phyloP scores from a whole-genome alignment of 1,140 invertebrate genomes.

The Laupala kohalensis region DNA sequence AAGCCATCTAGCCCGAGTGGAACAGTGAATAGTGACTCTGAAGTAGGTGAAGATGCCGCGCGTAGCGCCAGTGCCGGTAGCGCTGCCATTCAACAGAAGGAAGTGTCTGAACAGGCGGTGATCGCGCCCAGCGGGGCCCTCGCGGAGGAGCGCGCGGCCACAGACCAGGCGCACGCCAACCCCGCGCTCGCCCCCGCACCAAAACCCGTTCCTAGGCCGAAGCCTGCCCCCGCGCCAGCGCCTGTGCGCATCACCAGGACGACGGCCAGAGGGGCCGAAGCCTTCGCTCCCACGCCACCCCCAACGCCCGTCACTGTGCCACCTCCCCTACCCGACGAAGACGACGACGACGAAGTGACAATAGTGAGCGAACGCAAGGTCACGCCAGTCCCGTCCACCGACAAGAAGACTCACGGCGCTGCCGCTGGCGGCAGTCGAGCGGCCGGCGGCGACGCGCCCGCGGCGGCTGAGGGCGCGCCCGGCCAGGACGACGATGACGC shows the following conservation, averaged over 20 bases:
- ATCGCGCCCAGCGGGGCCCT: background rate
- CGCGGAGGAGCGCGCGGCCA: background rate
- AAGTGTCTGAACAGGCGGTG: conserved; percentile 15
- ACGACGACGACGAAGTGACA: background rate
- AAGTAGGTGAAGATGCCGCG: conserved; percentile 1
- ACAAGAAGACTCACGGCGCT: background rate
- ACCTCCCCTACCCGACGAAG: background rate
- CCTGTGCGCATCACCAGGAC: no score
- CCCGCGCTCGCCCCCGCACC: background rate
- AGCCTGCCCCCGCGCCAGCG: no score
- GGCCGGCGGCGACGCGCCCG: background rate
- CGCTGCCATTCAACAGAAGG: conserved; percentile 1
- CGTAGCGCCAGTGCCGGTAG: background rate
- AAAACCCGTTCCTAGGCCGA: background rate
- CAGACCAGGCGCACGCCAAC: background rate
- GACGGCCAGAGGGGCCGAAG: no score
- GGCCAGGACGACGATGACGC: conserved; percentile 30
- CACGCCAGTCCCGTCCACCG: no score
- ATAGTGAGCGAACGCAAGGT: background rate
- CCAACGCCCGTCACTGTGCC: background rate
- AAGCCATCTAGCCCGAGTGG: background rate
- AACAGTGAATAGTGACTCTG: background rate
- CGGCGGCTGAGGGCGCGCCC: background rate
- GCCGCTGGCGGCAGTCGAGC: no score
- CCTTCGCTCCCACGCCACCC: background rate